Percentiles rank a stretch among this genome's conserved stretches.
Evolutionary conservation across 2,113 vertebrate genomes (phyloP).

Genomic region (Dicerorhinus sumatrensis): DNA sequence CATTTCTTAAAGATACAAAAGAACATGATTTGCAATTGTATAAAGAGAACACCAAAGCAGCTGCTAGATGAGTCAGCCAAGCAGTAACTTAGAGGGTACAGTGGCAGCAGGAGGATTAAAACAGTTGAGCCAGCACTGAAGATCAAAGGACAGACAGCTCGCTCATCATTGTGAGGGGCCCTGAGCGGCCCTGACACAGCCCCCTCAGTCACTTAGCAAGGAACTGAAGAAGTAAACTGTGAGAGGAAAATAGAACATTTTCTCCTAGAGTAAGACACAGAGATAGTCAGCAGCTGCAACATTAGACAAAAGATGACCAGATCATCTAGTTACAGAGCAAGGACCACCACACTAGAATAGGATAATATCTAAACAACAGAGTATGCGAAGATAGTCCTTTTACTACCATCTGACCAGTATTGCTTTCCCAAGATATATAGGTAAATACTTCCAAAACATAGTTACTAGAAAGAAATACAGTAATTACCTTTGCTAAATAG

Average conservation of each 20-base stretch:
- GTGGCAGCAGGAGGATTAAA: not conserved
- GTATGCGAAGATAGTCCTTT: not conserved
- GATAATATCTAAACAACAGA: not conserved
- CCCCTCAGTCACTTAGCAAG: not conserved
- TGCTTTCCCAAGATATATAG: not conserved
- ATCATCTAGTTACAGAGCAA: not conserved
- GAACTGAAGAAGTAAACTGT: slow-evolving; percentile 13
- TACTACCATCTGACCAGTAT: not conserved
- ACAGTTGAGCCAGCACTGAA: not conserved
- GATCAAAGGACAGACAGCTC: not conserved
- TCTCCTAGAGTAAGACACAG: not conserved
- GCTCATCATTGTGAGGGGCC: not conserved
- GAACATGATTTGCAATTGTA: not conserved
- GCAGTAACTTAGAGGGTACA: slow-evolving; percentile 17
- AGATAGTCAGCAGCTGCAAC: not conserved
- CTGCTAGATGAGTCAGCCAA: slow-evolving; percentile 25
- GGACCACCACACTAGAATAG: not conserved
- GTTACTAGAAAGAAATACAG: not conserved
- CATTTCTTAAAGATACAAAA: slow-evolving; percentile 29
- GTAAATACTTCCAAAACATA: slow-evolving; percentile 2
- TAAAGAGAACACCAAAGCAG: slow-evolving; percentile 39
- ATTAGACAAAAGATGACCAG: not conserved
- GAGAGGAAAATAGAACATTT: slow-evolving; percentile 8
- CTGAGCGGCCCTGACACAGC: not conserved
- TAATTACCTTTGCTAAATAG: not conserved